Conservation (phyloP, 2,888 invertebrate species). For the Drosophila quasianomalipes region DNA sequence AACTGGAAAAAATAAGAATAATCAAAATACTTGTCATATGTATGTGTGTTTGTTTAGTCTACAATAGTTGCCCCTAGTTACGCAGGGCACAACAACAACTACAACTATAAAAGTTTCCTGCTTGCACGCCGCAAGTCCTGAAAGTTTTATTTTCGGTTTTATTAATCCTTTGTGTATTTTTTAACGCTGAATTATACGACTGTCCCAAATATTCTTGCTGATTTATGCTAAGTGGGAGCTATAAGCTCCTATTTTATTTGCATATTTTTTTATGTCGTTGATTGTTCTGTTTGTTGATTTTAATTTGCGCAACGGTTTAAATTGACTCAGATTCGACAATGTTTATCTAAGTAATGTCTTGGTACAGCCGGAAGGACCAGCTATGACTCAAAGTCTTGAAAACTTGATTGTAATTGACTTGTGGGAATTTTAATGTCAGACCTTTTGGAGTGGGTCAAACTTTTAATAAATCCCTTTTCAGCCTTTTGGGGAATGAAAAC, state of each 20-base stretch:
- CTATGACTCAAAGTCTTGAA: neutral
- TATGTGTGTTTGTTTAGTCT: slow-evolving; percentile 23
- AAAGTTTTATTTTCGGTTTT: slow-evolving; percentile 41
- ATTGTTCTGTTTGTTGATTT: slow-evolving; percentile 8
- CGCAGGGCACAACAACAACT: slow-evolving; percentile 63
- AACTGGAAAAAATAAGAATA: slow-evolving; percentile 10
- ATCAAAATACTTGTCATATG: slow-evolving; percentile 51
- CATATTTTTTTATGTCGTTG: neutral
- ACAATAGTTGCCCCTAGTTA: slow-evolving; percentile 73
- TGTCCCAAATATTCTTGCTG: slow-evolving; percentile 51
- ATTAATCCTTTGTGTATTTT: slow-evolving; percentile 77
- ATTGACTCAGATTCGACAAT: neutral
- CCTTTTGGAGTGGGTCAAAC: neutral
- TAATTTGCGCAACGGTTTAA: slow-evolving; percentile 7
- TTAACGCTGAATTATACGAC: slow-evolving; percentile 63
- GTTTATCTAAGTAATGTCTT: neutral
- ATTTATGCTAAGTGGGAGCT: slow-evolving; percentile 59
- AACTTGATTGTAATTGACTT: neutral
- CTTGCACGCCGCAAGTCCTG: slow-evolving; percentile 2
- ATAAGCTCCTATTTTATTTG: neutral
- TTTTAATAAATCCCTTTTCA: neutral
- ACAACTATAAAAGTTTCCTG: slow-evolving; percentile 27
- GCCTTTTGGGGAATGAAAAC: neutral
- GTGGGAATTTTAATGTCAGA: neutral
- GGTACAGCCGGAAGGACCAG: neutral